Evolutionary conservation across 2,113 vertebrate species (phyloP).

Genomic region (Lamprotornis superbus): DNA sequence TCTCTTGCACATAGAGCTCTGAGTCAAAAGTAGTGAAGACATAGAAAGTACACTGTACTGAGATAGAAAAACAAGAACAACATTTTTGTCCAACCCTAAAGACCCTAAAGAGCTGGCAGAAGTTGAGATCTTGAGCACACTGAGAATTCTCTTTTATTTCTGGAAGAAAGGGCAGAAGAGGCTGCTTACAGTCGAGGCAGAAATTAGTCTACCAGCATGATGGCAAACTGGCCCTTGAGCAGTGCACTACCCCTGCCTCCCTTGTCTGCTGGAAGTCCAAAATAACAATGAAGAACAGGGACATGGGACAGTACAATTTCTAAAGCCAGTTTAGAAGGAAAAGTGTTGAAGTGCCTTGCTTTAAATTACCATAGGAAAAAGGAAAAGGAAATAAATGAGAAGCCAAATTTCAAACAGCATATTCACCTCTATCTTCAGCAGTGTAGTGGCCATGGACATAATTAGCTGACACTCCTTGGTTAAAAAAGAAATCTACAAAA

Average conservation of each 20-base stretch:
- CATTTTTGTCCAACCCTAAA: not conserved
- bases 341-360: not conserved
- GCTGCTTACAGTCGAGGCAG: not conserved
- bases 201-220: not conserved
- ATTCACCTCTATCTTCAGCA: not conserved
- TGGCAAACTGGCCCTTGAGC: not conserved
- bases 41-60: not conserved
- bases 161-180: not conserved
- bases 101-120: not conserved
- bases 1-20: not conserved
- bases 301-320: not conserved
- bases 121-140: not conserved
- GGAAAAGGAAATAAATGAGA: not conserved
- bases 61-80: not conserved
- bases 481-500: not conserved
- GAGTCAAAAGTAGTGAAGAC: not conserved
- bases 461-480: not conserved
- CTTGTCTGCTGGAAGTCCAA: not conserved
- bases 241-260: not conserved
- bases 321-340: not conserved
- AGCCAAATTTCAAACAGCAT: not conserved
- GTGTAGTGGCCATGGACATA: not conserved
- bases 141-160: not conserved
- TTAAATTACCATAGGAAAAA: not conserved
- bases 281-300: not conserved